Percentiles rank a stretch among this genome's conserved stretches.
Conservation (phyloP, 2,113 vertebrate species). For the Myanophis thanlyinensis region DNA sequence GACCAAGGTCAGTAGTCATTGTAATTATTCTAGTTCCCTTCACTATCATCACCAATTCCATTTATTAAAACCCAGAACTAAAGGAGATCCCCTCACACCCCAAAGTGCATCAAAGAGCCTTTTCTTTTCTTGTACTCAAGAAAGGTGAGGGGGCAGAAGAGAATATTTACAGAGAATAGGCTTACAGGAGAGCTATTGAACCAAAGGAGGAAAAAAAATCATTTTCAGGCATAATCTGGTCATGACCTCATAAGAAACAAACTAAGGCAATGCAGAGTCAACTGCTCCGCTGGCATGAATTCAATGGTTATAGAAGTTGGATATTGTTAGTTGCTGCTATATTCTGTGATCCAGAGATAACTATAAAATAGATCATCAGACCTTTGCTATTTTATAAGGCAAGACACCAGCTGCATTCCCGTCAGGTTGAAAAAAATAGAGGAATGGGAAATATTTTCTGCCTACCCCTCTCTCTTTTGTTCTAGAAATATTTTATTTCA, state of each 20-base stretch:
- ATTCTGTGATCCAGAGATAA: not conserved
- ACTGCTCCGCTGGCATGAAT: not conserved
- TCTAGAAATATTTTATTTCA: not conserved
- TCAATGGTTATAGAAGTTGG: not conserved
- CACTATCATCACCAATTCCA: not conserved
- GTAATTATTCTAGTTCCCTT: slow-evolving; percentile 11
- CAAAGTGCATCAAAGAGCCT: not conserved
- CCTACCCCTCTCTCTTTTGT: not conserved
- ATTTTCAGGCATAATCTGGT: not conserved
- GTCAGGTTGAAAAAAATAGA: not conserved
- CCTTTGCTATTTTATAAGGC: not conserved
- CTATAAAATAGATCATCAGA: not conserved
- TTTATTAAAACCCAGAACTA: slow-evolving; percentile 20
- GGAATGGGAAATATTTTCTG: not conserved
- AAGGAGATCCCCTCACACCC: slow-evolving; percentile 19
- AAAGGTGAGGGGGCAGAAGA: not conserved
- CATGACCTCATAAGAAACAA: not conserved
- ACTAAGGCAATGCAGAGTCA: not conserved
- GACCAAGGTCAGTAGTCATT: slow-evolving; percentile 59
- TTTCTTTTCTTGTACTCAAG: not conserved
- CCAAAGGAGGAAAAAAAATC: not conserved
- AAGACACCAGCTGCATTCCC: not conserved
- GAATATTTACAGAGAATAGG: slow-evolving; percentile 1
- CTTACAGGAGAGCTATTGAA: not conserved
- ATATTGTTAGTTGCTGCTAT: not conserved